These are phyloP conservation scores for Diplodus sargus DNA, from an alignment of 2,797 vertebrate genomes.

Conservation along the genomic window DNA sequence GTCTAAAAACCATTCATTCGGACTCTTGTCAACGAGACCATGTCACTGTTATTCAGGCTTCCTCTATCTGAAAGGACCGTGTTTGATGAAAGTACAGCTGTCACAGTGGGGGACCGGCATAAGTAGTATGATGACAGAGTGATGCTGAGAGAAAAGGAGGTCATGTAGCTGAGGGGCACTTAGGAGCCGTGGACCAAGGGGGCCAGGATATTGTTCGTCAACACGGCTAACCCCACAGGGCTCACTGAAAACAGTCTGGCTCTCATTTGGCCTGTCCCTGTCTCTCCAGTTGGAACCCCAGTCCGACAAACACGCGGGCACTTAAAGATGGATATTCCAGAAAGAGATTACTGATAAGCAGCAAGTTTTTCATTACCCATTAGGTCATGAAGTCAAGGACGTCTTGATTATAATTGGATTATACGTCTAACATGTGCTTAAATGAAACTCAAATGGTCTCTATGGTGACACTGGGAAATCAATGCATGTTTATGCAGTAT, in stretches of 20 bases:
- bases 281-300: constrained; percentile 45
- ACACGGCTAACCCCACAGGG: constrained; percentile 69
- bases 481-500: background rate
- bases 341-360: constrained; percentile 31
- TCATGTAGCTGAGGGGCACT: constrained; percentile 73
- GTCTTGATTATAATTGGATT: constrained; percentile 6
- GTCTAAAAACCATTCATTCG: constrained; percentile 64
- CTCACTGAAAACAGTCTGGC: constrained; percentile 69
- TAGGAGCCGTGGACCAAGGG: constrained; percentile 63
- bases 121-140: constrained; percentile 79
- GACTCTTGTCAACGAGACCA: constrained; percentile 58
- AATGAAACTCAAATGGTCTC: constrained; percentile 10
- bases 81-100: constrained; percentile 80
- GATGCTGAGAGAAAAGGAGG: constrained; percentile 73
- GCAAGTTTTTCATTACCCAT: constrained; percentile 14
- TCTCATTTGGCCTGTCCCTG: constrained; percentile 61
- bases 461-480: constrained; percentile 4
- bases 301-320: constrained; percentile 61
- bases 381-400: constrained; percentile 9
- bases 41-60: constrained; percentile 62
- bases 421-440: background rate
- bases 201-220: constrained; percentile 79
- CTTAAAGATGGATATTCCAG: constrained; percentile 37
- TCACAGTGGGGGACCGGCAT: constrained; percentile 64
- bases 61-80: constrained; percentile 65